Evolutionary conservation across 1,140 invertebrate species (phyloP), one percentile per base, ranked within the genome.

Genomic region (Temnothorax curvispinosus): DNA sequence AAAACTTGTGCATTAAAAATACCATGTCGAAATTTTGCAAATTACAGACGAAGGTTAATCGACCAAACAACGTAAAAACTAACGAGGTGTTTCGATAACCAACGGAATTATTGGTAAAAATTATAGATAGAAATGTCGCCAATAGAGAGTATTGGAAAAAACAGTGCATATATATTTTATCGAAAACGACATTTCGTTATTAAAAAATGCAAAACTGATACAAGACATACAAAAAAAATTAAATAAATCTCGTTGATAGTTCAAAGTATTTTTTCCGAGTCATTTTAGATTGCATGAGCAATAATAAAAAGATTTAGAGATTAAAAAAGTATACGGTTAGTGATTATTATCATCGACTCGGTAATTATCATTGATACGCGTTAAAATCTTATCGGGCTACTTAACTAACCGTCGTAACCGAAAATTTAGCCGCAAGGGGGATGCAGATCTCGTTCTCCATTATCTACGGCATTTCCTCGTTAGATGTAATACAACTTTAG

Each of bases 1-100:
- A 50, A 47, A 74, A 74, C 52, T 50, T 60, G 56, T 13, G 18
- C 56, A 84, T 84, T 84, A 84, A 75, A 84, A 84, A 74, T 60
- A 84, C 41, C 41, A 50, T 41, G 38, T 60, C 15, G 54, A 60
- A 82, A 82, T 84, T 84, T 84, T 27, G 56, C 41, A 7, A 74
- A 41, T 69, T 71, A 81, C 50, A 58, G 38, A 60, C 15, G 38
- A 15, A 47, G 27, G 41, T 74, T 84, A 75, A 75, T 74, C 54
- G 80, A 84, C 54, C n/a, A 64, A 74, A 82, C 9, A 58, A 60
- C 18, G 21, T 11, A 27, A 60, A 74, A 60, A 35, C 15, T 3
- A 47, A 41, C 35, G 7, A 32, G 44, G 7, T 75, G 67, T 75
- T 75, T 74, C 52, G n/a, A 75, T 75, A 84, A 75, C 41, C 35